Evolutionary conservation across 2,888 invertebrate genomes (phyloP).

Genomic region (Furcula furcula): DNA sequence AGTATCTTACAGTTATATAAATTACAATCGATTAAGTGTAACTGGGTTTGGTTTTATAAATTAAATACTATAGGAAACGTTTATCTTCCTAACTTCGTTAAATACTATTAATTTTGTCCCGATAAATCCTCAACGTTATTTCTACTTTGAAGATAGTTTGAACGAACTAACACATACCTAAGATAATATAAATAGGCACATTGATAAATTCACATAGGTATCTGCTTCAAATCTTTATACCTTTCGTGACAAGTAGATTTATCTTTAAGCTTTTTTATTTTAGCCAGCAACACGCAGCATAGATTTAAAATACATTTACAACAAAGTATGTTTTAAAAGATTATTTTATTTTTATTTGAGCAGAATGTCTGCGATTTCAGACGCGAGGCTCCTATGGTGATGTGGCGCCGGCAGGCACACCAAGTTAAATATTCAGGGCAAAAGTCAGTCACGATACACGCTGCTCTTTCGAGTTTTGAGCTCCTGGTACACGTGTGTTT

Average conservation of each 20-base stretch:
- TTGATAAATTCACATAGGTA: too few relatives aligned
- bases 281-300: too few relatives aligned
- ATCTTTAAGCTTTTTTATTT: too few relatives aligned
- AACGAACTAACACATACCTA: too few relatives aligned
- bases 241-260: too few relatives aligned
- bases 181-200: too few relatives aligned
- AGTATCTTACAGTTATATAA: slow-evolving; percentile 19
- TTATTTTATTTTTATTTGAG: slow-evolving; percentile 2
- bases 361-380: slow-evolving; percentile 44
- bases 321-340: not conserved
- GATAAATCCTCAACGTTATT: too few relatives aligned
- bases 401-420: slow-evolving; percentile 55
- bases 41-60: slow-evolving; percentile 29
- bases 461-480: slow-evolving; percentile 47
- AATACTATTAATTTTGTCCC: too few relatives aligned
- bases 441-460: slow-evolving; percentile 72
- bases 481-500: slow-evolving; percentile 37
- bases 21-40: slow-evolving; percentile 40
- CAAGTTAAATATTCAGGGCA: slow-evolving; percentile 74
- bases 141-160: too few relatives aligned
- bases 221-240: too few relatives aligned
- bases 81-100: slow-evolving; percentile 6
- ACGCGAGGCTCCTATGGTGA: slow-evolving; percentile 48
- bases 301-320: not conserved
- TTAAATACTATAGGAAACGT: slow-evolving; percentile 29